Evolutionary conservation across 2,113 vertebrate species (phyloP), one percentile per base, ranked within the genome.

Genomic region (Montifringilla adamsi): DNA sequence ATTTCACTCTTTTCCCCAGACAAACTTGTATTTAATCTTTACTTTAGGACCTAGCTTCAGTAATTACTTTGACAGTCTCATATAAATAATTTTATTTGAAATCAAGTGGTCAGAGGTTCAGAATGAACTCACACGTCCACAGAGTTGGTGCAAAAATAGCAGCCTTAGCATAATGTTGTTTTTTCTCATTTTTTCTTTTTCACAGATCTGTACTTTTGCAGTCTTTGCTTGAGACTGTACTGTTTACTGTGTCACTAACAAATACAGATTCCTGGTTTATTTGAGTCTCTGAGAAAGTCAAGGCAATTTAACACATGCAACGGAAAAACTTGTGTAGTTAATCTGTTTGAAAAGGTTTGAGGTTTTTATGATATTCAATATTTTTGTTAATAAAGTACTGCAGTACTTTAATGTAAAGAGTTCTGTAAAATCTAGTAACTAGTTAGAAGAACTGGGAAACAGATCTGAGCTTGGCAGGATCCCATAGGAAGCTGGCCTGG

Each of bases 1-100:
- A 77, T 92, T 76, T 90, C 67, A 20, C 17, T 80, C 83, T 89
- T 90, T 64, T 88, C 66, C 55, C 26, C 13, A 62, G 31, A 53
- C 15, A 83, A 33, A 52, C 60, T 77, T 90, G 59, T 59, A 67
- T 94, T 93, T 93, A 64, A 81, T 90, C 50, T 55, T 85, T 56
- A 70, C 33, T 93, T 90, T 75, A 86, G 46, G 55, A 77, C 16
- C 50, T 84, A 67, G 47, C 27, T 62, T 90, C 72, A 39, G 50
- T 90, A 86, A 89, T 81, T 19, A 59, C 9, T 87, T 93, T 92
- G 68, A 90, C n/a, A 55, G 24, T 80, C 64, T 94, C 68, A 63
- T 89, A n/a, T 62, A 66, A 80, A 90, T 92, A 88, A 84, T 90
- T 93, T 90, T 70, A 47, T 52, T 50, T 77, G 18, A 84, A 86